phyloP scores from a whole-genome alignment of 2,797 vertebrate species.

The Melanotaenia trifasciata region DNA sequence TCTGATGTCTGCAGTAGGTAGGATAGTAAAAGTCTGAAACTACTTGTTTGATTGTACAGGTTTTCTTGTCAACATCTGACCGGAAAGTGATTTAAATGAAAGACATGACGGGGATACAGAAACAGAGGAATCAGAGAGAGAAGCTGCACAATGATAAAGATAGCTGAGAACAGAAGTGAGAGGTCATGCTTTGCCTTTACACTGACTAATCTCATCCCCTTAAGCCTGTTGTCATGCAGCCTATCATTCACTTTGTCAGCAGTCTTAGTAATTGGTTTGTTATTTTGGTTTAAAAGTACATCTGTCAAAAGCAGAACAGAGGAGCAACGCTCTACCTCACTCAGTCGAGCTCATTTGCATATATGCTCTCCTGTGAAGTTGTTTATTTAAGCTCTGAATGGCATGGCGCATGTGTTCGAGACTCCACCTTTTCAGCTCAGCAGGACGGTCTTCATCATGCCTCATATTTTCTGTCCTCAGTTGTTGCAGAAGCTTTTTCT shows the following conservation, averaged over 20 bases:
- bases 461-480: neutral
- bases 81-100: neutral
- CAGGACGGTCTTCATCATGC: neutral
- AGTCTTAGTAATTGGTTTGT: conserved; percentile 26
- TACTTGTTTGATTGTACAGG: neutral
- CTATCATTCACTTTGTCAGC: conserved; percentile 38
- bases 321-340: conserved; percentile 3
- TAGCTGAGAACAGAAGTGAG: conserved; percentile 39
- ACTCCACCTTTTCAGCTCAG: conserved; percentile 20
- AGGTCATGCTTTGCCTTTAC: conserved; percentile 17
- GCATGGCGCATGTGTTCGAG: conserved; percentile 5
- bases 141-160: conserved; percentile 17
- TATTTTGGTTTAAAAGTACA: conserved; percentile 36
- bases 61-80: conserved; percentile 13
- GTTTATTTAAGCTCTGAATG: conserved; percentile 18
- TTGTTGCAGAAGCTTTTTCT: neutral
- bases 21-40: neutral
- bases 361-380: conserved; percentile 3
- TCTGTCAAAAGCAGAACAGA: conserved; percentile 39
- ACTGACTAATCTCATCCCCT: conserved; percentile 26
- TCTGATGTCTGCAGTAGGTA: neutral
- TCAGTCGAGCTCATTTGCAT: conserved; percentile 16
- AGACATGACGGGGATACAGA: conserved; percentile 13
- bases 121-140: conserved; percentile 5
- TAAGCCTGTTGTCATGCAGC: conserved; percentile 24